Percentiles rank a stretch among this genome's conserved stretches.
Conservation (phyloP, 2,113 vertebrate genomes). For the Anseranas semipalmata region DNA sequence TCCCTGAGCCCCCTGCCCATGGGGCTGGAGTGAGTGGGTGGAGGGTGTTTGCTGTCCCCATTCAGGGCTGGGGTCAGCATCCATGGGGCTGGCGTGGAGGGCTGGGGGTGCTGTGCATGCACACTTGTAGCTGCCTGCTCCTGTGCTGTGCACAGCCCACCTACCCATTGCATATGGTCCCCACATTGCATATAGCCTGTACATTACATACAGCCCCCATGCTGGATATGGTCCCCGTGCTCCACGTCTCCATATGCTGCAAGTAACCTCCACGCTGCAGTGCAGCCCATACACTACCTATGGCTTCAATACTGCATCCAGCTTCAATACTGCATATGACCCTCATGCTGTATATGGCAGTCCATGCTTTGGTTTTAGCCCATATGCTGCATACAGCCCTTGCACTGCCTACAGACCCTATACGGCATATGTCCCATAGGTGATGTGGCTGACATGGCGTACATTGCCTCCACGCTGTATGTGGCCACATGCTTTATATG, state of each 20-base stretch:
- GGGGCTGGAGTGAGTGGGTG: not conserved
- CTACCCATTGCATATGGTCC: not conserved
- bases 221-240: not conserved
- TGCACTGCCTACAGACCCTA: not conserved
- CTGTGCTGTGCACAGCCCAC: not conserved
- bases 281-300: too few species aligned
- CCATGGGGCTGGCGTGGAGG: rapidly evolving
- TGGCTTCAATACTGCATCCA: not conserved
- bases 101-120: not conserved
- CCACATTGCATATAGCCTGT: not conserved
- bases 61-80: not conserved
- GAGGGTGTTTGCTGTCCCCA: not conserved
- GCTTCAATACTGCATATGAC: not conserved
- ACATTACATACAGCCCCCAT: not conserved
- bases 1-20: rapidly evolving
- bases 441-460: not conserved
- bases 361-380: not conserved
- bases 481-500: not conserved
- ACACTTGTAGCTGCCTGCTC: not conserved
- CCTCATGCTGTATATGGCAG: not conserved
- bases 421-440: too few species aligned
- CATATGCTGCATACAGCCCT: not conserved
- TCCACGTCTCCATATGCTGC: not conserved
- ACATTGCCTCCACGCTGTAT: not conserved
- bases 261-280: not conserved